Base-by-base conservation (phyloP, 2,113 vertebrate genomes). In the Corythornis cristatus region DNA sequence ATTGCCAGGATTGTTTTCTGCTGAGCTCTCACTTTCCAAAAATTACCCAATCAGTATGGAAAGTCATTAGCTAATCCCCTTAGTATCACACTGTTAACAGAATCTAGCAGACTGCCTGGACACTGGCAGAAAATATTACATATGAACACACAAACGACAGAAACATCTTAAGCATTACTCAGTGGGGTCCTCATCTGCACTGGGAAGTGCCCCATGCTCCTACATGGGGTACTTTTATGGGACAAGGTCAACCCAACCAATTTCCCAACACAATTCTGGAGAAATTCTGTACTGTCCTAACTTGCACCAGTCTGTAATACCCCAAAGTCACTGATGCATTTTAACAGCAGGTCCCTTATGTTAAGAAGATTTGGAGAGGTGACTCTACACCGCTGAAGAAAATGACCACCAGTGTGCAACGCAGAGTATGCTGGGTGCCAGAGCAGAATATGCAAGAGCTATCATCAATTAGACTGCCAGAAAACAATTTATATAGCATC, bases 1-100 rank as follows among this genome's bases (percentile, higher is more conserved):
- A 96, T 92, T 94, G 91, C 92, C 94, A 96, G 89, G 86, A 94
- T 92, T 95, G 91, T 91, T 95, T 95, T 96, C 93, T 91, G 96
- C 95, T 94, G 92, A 93, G 84, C 70, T 94, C 93, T 96, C 94
- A 58, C 83, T 96, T 96, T 96, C 86, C 81, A 73, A 83, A 89
- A 89, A 91, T 93, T 95, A 96, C 83, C 89, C 95, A 94, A 93
- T 94, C 94, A 83, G 86, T 90, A 93, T 71, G 78, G 74, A 92
- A 96, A 96, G 89, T 93, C 93, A 95, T 96, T 94, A 96, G 92
- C 84, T 94, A 95, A 94, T 94, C 78, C 93, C 56, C 70, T 92
- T 62, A 90, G 82, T 81, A 89, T 79, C 50, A 85, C 20, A 48
- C 31, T 76, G 51, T 86, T 94, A 96, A 85, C 82, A 85, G 67